Base-by-base conservation (phyloP, 2,113 vertebrate genomes). In the Sigmodon hispidus region DNA sequence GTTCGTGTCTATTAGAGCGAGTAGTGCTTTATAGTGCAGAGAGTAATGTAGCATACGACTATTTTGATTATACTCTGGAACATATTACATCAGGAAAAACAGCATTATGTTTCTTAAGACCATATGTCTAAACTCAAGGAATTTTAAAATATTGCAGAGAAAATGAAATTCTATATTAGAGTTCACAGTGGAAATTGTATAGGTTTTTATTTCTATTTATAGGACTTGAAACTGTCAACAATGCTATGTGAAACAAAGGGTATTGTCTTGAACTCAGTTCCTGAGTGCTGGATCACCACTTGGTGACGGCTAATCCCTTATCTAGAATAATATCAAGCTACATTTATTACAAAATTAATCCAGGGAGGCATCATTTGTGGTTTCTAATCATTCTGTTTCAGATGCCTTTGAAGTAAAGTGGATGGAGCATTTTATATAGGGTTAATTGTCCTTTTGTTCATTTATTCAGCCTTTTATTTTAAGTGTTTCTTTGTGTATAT, bases 401-500 rank as follows among this genome's bases (percentile, higher is more conserved):
- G 73, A 96, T 87, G 86, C 87, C 96, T 98, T 97, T 97, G 96
- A 98, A 96, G 96, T 97, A 92, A 93, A 94, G 87, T 97, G 65
- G 94, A 93, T 55, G 69, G 93, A 96, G 95, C 95, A 94, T 93
- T 96, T 76, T 88, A 89, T 94, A 55, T 95, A 63, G 86, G 97
- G 87, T 96, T 96, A 97, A 95, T 97, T 97, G 97, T 95, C 59
- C 84, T 59, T 86, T 95, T 98, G 96, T 97, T 96, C 96, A 97
- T 94, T 97, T 97, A 97, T 97, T 97, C 92, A 96, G 91, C 76
- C 95, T 92, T 87, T 90, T 96, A 96, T 97, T 98, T 97, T 94
- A 97, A 96, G 92, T 92, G 75, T 79, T 84, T 97, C 76, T 96
- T 97, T 95, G 96, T 97, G 73, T 96, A 85, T 89, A 96, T 96